Base-by-base conservation (phyloP, 1,140 invertebrate genomes). In the Heliconius eleuchia region DNA sequence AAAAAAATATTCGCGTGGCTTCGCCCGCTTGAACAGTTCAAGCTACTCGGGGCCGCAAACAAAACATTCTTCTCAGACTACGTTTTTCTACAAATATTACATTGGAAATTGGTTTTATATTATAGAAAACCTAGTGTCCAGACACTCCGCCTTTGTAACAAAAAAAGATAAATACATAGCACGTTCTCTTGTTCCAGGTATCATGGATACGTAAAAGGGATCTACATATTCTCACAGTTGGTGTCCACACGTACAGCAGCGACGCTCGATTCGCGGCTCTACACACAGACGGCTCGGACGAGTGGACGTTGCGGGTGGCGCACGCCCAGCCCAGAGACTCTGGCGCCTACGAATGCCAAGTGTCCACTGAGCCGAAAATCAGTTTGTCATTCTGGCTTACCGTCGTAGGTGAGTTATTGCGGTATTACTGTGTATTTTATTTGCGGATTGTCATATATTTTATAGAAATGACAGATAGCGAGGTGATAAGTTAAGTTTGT, bases 321-420 rank as follows among this genome's bases (percentile, higher is more conserved):
- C 97, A 97, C 18, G 97, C 97, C 1, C 97, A 98, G 89, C 96
- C 97, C 0, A 92, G 97, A 11, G 97, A 98, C 91, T 95, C 95
- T 2, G 96, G 96, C 34, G 96, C 96, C 4, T 98, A 98, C 88
- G 97, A 98, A 89, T 98, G 97, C 89, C 97, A 98, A 95, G 97
- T 98, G 13, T 98, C 97, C 82, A 98, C 97, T 0, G 97, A 98
- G 89, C 97, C 97, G 13, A 98, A 98, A 92, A 98, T 98, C 85
- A 97, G 97, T 85, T 95, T 97, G 87, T 96, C 97, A 52, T 98
- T 97, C 88, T 96, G 96, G 83, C 95, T 98, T 30, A 97, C 96
- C 83, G 97, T 98, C 88, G 97, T 98, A 77, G 97, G 97, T 98
- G 87, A 96, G 97, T 72, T 72, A 72, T 71, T 37, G 37, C 19